These are phyloP conservation scores for Enteromius argenteus DNA, from an alignment of 2,797 vertebrate genomes.

Conservation along the genomic window DNA sequence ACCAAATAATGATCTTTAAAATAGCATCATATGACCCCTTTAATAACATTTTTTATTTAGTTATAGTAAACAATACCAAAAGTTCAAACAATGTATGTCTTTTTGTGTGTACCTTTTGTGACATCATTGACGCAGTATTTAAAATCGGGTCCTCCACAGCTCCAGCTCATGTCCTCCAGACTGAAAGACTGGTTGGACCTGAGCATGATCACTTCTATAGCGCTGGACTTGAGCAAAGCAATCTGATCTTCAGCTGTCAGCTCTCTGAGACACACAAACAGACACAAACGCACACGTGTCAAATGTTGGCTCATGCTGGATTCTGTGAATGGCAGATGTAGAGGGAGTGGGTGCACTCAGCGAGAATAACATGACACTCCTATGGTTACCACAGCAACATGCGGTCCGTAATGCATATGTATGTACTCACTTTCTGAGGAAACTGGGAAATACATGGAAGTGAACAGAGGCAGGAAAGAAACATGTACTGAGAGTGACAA, in stretches of 20 bases:
- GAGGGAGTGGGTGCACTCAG: constrained; percentile 17
- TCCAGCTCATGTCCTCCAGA: constrained; percentile 96
- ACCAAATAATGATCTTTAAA: too few relatives aligned
- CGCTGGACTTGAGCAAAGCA: constrained; percentile 93
- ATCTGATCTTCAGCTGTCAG: constrained; percentile 96
- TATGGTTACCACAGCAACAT: constrained; percentile 47
- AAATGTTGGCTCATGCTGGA: constrained; percentile 21
- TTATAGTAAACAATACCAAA: not conserved
- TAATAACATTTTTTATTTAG: not conserved
- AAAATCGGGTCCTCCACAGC: constrained; percentile 89
- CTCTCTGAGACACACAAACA: constrained; percentile 83
- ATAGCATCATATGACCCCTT: too few relatives aligned
- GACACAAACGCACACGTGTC: constrained; percentile 26
- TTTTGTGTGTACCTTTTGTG: constrained; percentile 83
- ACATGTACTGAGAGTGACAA: not conserved
- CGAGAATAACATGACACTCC: constrained; percentile 25
- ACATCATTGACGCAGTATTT: constrained; percentile 91
- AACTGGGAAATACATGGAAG: constrained; percentile 7
- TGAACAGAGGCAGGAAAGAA: constrained; percentile 12
- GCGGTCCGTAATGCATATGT: constrained; percentile 14
- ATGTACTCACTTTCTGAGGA: constrained; percentile 9
- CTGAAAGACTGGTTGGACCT: constrained; percentile 96
- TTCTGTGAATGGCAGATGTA: constrained; percentile 44
- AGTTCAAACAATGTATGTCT: constrained; percentile 1
- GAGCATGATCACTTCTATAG: constrained; percentile 98